phyloP scores from a whole-genome alignment of 2,113 vertebrate species.

The Egretta garzetta region DNA sequence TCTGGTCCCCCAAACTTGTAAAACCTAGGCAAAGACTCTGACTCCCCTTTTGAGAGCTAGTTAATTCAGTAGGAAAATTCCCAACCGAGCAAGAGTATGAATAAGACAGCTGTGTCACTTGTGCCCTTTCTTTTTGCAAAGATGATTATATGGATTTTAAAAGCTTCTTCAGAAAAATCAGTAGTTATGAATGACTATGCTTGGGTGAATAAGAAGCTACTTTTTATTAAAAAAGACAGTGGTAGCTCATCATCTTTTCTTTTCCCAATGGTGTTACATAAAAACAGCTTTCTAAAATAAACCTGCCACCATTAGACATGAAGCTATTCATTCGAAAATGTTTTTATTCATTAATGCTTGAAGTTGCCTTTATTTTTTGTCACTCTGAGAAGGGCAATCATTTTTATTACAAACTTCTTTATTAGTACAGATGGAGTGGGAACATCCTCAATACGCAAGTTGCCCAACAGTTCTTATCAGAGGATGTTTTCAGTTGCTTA shows the following conservation, averaged over 20 bases:
- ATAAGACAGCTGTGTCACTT: background rate
- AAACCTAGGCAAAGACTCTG: background rate
- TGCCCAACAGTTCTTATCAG: background rate
- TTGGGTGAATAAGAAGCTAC: background rate
- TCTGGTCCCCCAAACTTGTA: fast-evolving
- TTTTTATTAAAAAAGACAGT: background rate
- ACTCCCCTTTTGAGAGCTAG: background rate
- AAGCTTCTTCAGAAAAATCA: background rate
- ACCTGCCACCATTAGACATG: background rate
- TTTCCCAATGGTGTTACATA: background rate
- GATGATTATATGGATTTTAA: background rate
- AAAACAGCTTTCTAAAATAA: slow-evolving; percentile 4
- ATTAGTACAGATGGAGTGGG: background rate
- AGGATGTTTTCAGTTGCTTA: background rate
- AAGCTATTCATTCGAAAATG: background rate
- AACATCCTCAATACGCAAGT: background rate
- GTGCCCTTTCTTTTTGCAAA: background rate
- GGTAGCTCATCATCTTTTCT: background rate
- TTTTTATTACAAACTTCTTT: background rate
- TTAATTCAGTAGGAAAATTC: background rate
- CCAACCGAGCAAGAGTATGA: background rate
- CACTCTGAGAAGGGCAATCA: background rate
- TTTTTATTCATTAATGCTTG: background rate
- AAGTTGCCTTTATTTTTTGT: background rate
- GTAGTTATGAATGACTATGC: background rate